phyloP scores from a whole-genome alignment of 2,797 vertebrate genomes.

The Mus caroli region DNA sequence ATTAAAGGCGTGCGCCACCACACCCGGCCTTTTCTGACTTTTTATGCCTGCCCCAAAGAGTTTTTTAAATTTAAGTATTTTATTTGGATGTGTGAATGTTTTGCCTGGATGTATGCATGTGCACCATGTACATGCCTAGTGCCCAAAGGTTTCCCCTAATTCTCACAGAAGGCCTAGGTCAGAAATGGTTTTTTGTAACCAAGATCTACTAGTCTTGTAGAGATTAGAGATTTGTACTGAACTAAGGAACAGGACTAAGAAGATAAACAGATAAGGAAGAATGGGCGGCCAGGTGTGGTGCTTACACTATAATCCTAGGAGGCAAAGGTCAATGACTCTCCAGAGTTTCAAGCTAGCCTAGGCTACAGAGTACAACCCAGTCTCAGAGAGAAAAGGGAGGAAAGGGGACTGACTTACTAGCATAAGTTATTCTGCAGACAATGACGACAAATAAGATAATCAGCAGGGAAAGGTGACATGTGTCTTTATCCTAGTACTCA shows the following conservation, averaged over 20 bases:
- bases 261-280: not conserved
- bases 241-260: constrained; percentile 6
- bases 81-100: not conserved
- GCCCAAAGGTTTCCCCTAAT: not conserved
- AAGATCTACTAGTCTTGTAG: not conserved
- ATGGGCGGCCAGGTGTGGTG: not conserved
- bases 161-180: not conserved
- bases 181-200: not conserved
- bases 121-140: not conserved
- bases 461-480: not conserved
- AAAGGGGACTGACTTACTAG: not conserved
- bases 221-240: not conserved
- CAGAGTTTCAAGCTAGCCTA: not conserved
- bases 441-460: not conserved
- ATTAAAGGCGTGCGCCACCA: too few species aligned
- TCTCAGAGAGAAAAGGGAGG: not conserved
- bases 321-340: not conserved
- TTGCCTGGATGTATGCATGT: not conserved
- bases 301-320: not conserved
- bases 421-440: not conserved
- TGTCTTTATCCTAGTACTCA: not conserved
- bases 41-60: not conserved
- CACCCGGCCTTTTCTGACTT: not conserved
- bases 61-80: not conserved
- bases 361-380: not conserved